These are phyloP conservation scores for Limulus polyphemus DNA, from an alignment of 2,888 invertebrate genomes.

Conservation along the genomic window DNA sequence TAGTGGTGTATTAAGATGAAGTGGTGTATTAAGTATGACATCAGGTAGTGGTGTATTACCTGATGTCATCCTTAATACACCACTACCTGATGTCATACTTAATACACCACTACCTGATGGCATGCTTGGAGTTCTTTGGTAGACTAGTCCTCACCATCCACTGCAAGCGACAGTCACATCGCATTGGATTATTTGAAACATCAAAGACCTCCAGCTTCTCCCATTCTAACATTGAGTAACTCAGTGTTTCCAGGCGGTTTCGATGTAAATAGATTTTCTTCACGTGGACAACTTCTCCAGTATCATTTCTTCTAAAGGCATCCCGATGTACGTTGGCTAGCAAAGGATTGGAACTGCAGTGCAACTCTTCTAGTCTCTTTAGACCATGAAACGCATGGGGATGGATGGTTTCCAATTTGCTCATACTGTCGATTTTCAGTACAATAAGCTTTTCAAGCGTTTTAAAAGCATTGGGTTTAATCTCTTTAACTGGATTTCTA, in stretches of 20 bases:
- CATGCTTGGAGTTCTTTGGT: conserved; percentile 12
- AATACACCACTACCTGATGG: conserved; percentile 6
- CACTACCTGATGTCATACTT: too few species aligned
- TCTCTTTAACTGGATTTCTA: conserved; percentile 10
- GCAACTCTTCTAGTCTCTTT: conserved; percentile 10
- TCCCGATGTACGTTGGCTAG: conserved; percentile 6
- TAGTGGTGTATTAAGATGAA: too few species aligned
- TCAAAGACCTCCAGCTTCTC: conserved; percentile 8
- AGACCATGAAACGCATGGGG: conserved; percentile 15
- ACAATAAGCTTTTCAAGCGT: conserved; percentile 4
- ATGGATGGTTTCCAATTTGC: conserved; percentile 9
- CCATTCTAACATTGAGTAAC: conserved; percentile 10
- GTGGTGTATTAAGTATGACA: too few species aligned
- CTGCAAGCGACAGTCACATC: conserved; percentile 11
- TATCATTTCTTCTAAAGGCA: conserved; percentile 11
- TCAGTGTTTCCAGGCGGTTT: conserved; percentile 5
- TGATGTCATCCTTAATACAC: too few species aligned
- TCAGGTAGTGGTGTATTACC: too few species aligned
- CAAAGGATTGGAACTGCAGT: conserved; percentile 15
- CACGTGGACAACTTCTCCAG: conserved; percentile 3
- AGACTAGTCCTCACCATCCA: conserved; percentile 14
- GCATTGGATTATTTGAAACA: conserved; percentile 10
- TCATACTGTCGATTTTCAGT: conserved; percentile 14
- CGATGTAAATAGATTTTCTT: conserved; percentile 11
- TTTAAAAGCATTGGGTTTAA: conserved; percentile 9